Evolutionary conservation across 2,888 invertebrate genomes (phyloP), one percentile per base, ranked within the genome.

Genomic region (Cybosia mesomella): DNA sequence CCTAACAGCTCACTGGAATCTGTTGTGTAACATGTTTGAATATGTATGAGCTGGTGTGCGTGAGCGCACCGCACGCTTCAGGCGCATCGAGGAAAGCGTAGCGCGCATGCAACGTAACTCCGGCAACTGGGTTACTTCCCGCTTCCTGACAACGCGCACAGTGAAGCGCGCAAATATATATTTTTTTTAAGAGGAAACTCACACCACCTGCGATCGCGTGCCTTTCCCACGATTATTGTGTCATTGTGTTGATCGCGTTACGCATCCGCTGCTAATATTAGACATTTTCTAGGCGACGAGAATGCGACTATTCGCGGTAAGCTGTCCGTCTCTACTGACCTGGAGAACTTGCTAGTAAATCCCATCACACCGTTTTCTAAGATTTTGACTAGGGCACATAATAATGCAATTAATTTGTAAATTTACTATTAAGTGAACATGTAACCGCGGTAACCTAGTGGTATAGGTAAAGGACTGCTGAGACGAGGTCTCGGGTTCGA

Each of bases 101-200:
- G 86, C 82, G 80, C 70, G 71, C 70, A 74, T 70, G 87, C 84
- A 83, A 89, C 90, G 90, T 90, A 87, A 92, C 86, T 71, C 75
- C 79, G 78, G 75, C 88, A 87, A 90, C 83, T 92, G 76, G 91
- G 90, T 89, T 89, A 92, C 88, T 93, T 94, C 93, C 93, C 89
- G 82, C 87, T 94, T 94, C 94, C 93, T 89, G 28, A 78, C 74
- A 72, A 74, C 77, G 66, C 68, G 36, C 67, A 59, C 72, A 72
- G 70, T 72, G 59, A 75, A 72, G 62, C 67, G 63, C 67, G 54
- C 22, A 39, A n/a, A 57, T 22, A 43, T 73, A 70, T 68, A 43
- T n/a, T 57, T 78, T 87, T 89, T 89, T 88, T 87, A 74, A 86
- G 76, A 78, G 88, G 91, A 90, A 90, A 79, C 68, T 69, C 32